A percentile compares a stretch with the other conserved stretches of the same genome.
Evolutionary conservation across 2,113 vertebrate species (phyloP).

Genomic region (Melanocharis versteri): DNA sequence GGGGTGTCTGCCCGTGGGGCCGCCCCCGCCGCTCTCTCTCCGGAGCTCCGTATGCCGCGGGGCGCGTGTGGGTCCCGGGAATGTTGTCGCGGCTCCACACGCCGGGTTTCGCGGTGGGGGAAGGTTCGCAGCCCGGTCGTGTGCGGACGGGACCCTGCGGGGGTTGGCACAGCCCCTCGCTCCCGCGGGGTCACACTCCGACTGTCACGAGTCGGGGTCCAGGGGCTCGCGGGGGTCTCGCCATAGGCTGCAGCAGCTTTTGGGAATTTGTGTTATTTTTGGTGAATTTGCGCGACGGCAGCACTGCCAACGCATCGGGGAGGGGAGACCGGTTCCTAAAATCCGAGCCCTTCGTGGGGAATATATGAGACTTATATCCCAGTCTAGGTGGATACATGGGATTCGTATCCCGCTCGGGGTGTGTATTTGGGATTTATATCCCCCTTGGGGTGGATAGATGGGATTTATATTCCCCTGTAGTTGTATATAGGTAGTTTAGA

Average conservation of each 20-base stretch:
- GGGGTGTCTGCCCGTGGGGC: background rate
- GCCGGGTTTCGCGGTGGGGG: background rate
- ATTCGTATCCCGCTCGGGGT: background rate
- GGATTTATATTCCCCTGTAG: background rate
- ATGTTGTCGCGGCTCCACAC: background rate
- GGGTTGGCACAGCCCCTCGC: background rate
- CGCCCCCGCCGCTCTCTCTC: background rate
- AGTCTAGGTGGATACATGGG: background rate
- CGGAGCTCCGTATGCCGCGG: background rate
- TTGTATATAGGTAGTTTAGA: background rate
- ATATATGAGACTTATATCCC: no score
- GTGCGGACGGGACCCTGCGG: background rate
- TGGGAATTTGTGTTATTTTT: background rate
- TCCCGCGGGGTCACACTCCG: background rate
- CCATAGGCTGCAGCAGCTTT: background rate
- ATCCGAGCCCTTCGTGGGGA: background rate
- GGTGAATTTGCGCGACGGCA: background rate
- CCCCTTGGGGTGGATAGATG: background rate
- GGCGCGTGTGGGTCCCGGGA: background rate
- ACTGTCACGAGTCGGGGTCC: accelerated
- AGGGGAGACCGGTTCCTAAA: background rate
- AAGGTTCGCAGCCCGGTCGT: accelerated
- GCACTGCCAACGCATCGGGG: background rate
- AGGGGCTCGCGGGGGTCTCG: accelerated
- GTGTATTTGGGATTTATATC: background rate